Conservation (phyloP, 2,888 invertebrate genomes). For the Tachina lurida region DNA sequence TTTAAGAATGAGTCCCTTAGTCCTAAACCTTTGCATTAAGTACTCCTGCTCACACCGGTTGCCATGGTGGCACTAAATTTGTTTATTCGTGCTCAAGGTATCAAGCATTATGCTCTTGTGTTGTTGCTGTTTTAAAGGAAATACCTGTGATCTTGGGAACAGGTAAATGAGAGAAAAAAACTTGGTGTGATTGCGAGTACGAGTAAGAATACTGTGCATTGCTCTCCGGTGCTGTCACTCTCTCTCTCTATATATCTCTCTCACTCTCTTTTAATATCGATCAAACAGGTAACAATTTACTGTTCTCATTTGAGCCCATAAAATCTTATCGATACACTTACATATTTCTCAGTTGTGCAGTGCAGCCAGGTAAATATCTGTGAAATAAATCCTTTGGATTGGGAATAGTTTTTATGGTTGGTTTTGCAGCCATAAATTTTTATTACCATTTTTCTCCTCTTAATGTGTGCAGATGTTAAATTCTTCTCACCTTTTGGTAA, state of each 20-base stretch:
- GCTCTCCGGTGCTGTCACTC: background rate
- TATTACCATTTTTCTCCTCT: conserved; percentile 49
- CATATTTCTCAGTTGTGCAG: conserved; percentile 20
- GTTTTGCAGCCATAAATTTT: conserved; percentile 4
- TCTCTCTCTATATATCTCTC: background rate
- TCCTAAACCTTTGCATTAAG: conserved; percentile 83
- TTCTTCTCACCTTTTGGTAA: background rate
- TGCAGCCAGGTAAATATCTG: conserved; percentile 52
- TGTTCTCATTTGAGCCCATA: conserved; percentile 32
- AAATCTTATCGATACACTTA: conserved; percentile 51
- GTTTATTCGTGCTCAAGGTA: conserved; percentile 52
- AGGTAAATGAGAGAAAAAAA: conserved; percentile 54
- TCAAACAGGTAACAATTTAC: conserved; percentile 74
- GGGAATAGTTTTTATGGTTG: conserved; percentile 59
- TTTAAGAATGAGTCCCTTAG: conserved; percentile 85
- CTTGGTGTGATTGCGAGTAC: conserved; percentile 1
- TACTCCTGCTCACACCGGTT: conserved; percentile 77
- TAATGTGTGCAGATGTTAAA: conserved; percentile 17
- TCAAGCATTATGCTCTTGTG: conserved; percentile 15
- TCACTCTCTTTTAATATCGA: conserved; percentile 1
- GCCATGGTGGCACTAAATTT: conserved; percentile 65
- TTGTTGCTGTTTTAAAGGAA: background rate
- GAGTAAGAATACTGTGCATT: background rate
- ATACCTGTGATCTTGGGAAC: conserved; percentile 65
- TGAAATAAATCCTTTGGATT: conserved; percentile 58